Base-by-base conservation (phyloP, 2,113 vertebrate genomes). In the Psammodynastes pulverulentus region DNA sequence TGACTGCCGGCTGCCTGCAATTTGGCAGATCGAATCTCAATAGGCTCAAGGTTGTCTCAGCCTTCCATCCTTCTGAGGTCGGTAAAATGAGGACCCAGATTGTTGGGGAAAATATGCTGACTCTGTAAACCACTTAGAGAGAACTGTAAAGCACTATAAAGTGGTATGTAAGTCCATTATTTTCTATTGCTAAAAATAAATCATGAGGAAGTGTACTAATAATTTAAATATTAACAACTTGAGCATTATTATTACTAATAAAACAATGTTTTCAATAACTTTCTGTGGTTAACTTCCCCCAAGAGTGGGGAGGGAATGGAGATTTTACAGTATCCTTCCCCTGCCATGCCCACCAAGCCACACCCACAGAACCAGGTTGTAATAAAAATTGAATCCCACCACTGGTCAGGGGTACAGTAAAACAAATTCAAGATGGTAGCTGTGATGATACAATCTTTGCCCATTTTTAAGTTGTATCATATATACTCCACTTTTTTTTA, bases 141-240 rank as follows among this genome's bases (percentile, higher is more conserved):
- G 48, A 10, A 10, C 48, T 49, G 48, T 49, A 49, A 49, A 49
- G 9, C 52, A 54, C 58, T 62, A 49, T 12, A 9, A 48, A 48
- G 48, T 1, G 9, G 48, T 48, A 48, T 48, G 48, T 49, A 62
- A 62, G 26, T n/a, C n/a, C 26, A 12, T 1, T 62, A 62, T 62
- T 5, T 62, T 3, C 26, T 29, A 58, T 58, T 58, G 56, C 24
- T 58, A 90, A 58, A 95, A 96, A 95, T 93, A 54, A 95, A 94
- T 92, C 92, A 90, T 56, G 86, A 48, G 45, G 0, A 4, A 72
- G 3, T 48, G 13, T 21, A 58, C 46, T 26, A 48, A 39, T 93
- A 58, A 88, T 26, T 85, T 85, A 84, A 45, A 45, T 72, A 72
- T 72, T 72, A 72, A 72, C n/a, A 34, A 72, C 13, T 2, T 49